phyloP scores from a whole-genome alignment of 2,113 vertebrate species.

The Ophthalmolycus amberensis region DNA sequence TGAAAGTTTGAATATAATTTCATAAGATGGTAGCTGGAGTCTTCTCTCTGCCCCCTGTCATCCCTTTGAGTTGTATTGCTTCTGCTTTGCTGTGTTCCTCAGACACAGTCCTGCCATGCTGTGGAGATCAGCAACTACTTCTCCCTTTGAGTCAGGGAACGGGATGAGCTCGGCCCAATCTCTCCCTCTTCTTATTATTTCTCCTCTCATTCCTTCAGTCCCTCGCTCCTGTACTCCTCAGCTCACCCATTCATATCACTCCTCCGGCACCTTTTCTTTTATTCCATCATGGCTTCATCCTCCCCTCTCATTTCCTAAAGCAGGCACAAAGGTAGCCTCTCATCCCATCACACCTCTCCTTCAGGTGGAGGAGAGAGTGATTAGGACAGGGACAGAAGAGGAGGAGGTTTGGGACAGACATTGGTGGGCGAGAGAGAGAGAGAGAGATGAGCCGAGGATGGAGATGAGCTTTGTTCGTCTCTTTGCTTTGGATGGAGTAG shows the following conservation, averaged over 20 bases:
- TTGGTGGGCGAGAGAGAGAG: background rate
- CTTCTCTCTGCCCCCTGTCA: background rate
- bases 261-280: slow-evolving; percentile 3
- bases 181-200: slow-evolving; percentile 1
- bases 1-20: background rate
- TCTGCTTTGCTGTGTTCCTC: background rate
- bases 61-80: background rate
- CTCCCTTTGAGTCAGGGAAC: slow-evolving; percentile 32
- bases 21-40: background rate
- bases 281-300: slow-evolving; percentile 26
- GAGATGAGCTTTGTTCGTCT: slow-evolving; percentile 31
- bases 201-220: background rate
- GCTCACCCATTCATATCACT: slow-evolving; percentile 23
- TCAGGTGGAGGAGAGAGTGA: slow-evolving; percentile 35
- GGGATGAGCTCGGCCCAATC: slow-evolving; percentile 18
- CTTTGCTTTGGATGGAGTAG: slow-evolving; percentile 41
- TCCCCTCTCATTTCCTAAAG: slow-evolving; percentile 45
- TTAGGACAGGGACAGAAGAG: slow-evolving; percentile 25
- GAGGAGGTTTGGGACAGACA: slow-evolving; percentile 23
- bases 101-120: slow-evolving; percentile 3
- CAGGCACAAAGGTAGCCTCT: slow-evolving; percentile 5
- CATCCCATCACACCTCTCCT: background rate
- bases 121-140: slow-evolving; percentile 59
- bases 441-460: slow-evolving; percentile 31
- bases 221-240: background rate